Evolutionary conservation across 2,113 vertebrate species (phyloP), one percentile per base, ranked within the genome.

Genomic region (Callocephalon fimbriatum): DNA sequence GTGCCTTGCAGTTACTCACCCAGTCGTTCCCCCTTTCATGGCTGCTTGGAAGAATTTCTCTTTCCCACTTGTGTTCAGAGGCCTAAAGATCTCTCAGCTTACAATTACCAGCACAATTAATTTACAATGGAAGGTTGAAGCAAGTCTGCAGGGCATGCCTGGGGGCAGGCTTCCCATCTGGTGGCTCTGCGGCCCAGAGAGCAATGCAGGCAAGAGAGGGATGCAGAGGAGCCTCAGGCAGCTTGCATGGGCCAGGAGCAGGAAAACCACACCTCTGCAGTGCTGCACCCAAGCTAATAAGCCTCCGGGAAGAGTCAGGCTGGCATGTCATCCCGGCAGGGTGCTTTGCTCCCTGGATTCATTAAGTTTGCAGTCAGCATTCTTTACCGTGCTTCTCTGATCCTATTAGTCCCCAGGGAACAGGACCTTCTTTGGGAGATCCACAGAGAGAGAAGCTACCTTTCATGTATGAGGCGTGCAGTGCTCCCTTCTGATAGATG

Each of bases 41-140:
- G 45, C 79, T 86, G 27, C 61, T 72, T 88, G 83, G 51, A 86
- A 93, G 90, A 93, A 86, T 86, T 94, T 77, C 18, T 80, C 23
- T 73, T 90, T 80, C 80, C 54, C 27, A 10, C 44, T 78, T 93
- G n/a, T 86, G n/a, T 86, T 29, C 82, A 62, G 67, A 86, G 42
- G 25, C 50, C n/a, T 32, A 22, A 84, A 81, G 68, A 66, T 91
- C 23, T 88, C 47, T 61, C 65, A 74, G 63, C 45, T 83, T 92
- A 51, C 31, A 59, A 79, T 93, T 90, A 74, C 38, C 32, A 48
- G 37, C 71, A 38, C 29, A 93, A 74, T 87, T 96, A 63, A 82
- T 91, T 93, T 88, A 29, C 12, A 40, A 10, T 23, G 58, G 37
- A 47, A 81, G 67, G 47, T 4, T 56, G 74, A 77, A 85, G 62